Base-by-base conservation (phyloP, 92 coral and sea anemone species). In the Ricordea florida region DNA sequence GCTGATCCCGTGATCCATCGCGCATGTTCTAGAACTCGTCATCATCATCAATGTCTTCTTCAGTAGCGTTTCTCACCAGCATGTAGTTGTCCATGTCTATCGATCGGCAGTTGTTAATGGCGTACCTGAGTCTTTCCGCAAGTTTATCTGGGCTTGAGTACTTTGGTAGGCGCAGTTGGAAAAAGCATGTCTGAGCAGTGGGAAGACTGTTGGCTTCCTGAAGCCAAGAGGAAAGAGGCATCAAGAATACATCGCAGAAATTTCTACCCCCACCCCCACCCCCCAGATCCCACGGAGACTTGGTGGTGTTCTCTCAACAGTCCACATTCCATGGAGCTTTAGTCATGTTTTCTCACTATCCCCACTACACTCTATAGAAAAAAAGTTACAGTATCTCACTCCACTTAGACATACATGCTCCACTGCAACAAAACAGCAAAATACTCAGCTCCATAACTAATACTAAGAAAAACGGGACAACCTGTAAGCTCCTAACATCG, bases 31-130 rank as follows among this genome's bases (percentile, higher is more conserved):
- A 66, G 14, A 47, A 47, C 29, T 70, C 65, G 24, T 70, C 66
- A 42, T 87, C 96, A 25, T 90, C 92, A 16, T 88, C 88, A 13
- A 66, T 83, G 17, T 90, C 96, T 0, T 90, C 96, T 17, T 90
- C 92, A 1, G 74, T 84, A 14, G 90, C 92, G 33, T 86, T 86
- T 56, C 96, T 76, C 35, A 88, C 79, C 34, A 90, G 79, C 96
- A 90, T 90, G 90, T 90, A 90, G 72, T 90, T 90, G 49, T 90
- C 96, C 71, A 90, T 84, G 49, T 90, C 96, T 36, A 90, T 90
- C 2, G 92, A 90, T 34, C 96, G 96, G 62, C 96, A 90, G 87
- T 90, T 90, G 51, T 90, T 86, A 43, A 90, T 90, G 25, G 96
- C 96, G 70, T 90, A 90, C 25, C 96, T 76, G 2, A 90, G 85